Base-by-base conservation (phyloP, 2,888 invertebrate genomes). In the Drosophila hawaiiensis region DNA sequence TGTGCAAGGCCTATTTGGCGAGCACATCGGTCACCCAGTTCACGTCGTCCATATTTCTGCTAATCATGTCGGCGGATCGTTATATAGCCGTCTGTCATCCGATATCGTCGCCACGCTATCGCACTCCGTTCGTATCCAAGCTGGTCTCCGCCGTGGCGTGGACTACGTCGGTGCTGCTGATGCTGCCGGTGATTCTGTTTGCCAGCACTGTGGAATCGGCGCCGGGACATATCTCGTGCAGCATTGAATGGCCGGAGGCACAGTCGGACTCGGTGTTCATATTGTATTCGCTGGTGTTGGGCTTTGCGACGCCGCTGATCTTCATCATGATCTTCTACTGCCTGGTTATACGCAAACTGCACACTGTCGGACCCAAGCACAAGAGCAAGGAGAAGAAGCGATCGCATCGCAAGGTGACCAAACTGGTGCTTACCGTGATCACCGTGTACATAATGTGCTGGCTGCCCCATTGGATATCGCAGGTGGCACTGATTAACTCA, bases 51-150 rank as follows among this genome's bases (percentile, higher is more conserved):
- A 97, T 98, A 83, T 97, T 98, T 90, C 94, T 98, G 71, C 96
- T 97, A 90, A 97, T 98, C 83, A 98, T 98, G 98, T 97, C 97
- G 81, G 98, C 98, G 2, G 98, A 98, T 93, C 95, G 98, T 19
- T 98, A 98, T 93, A 96, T 98, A 53, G 98, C 98, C 0, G 98
- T 98, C 2, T 98, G 98, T 86, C 98, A 98, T 94, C 98, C 98
- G 0, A 98, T 98, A 82, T 96, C 96, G 0, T 97, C 98, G 22
- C 97, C 97, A 0, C 96, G 96, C 80, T 95, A 97, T 92, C 95
- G 98, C 28, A 98, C 98, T 0, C 97, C 98, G 0, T 95, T 97
- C 83, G 97, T 98, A 55, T 97, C 98, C 0, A 95, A 96, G 81
- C 94, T 97, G n/a, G 97, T 98, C 0, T 97, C 98, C 0, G 94